Base-by-base conservation (phyloP, 2,888 invertebrate genomes). In the Hylaea fasciaria region DNA sequence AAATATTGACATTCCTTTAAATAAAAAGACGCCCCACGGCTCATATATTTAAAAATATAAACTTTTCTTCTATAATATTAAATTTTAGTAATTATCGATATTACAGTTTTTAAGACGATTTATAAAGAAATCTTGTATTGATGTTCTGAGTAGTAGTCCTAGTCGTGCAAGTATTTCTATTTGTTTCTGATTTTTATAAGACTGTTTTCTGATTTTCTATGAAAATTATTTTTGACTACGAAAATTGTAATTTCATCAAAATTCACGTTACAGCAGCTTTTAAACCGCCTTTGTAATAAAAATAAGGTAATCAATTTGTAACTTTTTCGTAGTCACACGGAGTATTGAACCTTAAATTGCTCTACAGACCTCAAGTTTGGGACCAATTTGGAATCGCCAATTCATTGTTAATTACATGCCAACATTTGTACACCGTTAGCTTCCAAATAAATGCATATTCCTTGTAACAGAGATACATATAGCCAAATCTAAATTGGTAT, bases 141-240 rank as follows among this genome's bases (percentile, higher is more conserved):
- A 76, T 75, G 74, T 72, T 78, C 75, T 74, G 77, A 81, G 81
- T 80, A 83, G 76, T 74, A 70, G n/a, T 73, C 74, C 86, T 85
- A 85, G 85, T 83, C 85, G 82, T 80, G 79, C 72, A 78, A 81
- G 80, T 85, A 83, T 78, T 81, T 81, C 70, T 72, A 72, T 72
- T 65, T 70, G 70, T 81, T 82, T 83, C 78, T 79, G 68, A 78
- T 78, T 61, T 76, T 5, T 77, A 84, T 78, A 87, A 90, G 90
- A 90, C 89, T 90, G 90, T 83, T 82, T 76, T 77, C 58, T 76
- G 73, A 77, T 79, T 81, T 78, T 78, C 73, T 77, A 70, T 77
- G 71, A 74, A 73, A 75, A 72, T 73, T 67, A 66, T 66, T 62
- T 56, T 41, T 51, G 72, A 68, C 69, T 73, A 65, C 73, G 74